A percentile compares a stretch with the other conserved stretches of the same genome.
These are phyloP conservation scores for Capricornis sumatraensis DNA, from an alignment of 2,113 vertebrate genomes.

Conservation along the genomic window DNA sequence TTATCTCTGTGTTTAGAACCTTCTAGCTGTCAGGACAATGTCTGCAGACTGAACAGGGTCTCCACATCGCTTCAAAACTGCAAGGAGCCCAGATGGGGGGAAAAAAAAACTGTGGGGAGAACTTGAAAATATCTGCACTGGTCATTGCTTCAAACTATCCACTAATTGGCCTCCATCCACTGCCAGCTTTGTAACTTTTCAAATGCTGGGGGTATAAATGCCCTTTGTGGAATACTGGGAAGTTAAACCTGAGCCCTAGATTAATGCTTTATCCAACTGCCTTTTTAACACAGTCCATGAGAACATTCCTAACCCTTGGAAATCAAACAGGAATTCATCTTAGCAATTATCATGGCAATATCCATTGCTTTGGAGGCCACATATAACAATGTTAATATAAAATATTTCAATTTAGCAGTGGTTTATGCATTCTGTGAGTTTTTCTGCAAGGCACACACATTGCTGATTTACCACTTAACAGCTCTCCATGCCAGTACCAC, in stretches of 20 bases:
- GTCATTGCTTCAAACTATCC: background rate
- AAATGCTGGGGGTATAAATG: background rate
- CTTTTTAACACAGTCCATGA: background rate
- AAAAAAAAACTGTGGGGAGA: background rate
- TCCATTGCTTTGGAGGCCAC: background rate
- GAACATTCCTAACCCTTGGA: background rate
- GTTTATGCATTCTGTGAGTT: background rate
- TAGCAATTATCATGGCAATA: background rate
- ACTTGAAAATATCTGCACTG: background rate
- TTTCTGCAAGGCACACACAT: background rate
- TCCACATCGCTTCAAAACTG: background rate
- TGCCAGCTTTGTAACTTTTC: background rate
- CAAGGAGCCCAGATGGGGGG: background rate
- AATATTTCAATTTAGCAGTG: background rate
- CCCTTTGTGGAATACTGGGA: background rate
- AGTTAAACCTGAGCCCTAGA: background rate
- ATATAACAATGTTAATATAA: background rate
- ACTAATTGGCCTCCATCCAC: background rate
- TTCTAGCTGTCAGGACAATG: background rate
- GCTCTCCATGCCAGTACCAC: background rate
- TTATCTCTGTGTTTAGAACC: slow-evolving; percentile 2
- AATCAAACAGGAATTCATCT: slow-evolving; percentile 15
- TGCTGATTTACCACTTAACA: background rate
- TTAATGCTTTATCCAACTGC: background rate
- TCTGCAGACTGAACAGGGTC: background rate